A percentile compares a stretch with the other conserved stretches of the same genome.
These are phyloP conservation scores for Syrrhaptes paradoxus DNA, from an alignment of 2,113 vertebrate genomes.

Conservation along the genomic window DNA sequence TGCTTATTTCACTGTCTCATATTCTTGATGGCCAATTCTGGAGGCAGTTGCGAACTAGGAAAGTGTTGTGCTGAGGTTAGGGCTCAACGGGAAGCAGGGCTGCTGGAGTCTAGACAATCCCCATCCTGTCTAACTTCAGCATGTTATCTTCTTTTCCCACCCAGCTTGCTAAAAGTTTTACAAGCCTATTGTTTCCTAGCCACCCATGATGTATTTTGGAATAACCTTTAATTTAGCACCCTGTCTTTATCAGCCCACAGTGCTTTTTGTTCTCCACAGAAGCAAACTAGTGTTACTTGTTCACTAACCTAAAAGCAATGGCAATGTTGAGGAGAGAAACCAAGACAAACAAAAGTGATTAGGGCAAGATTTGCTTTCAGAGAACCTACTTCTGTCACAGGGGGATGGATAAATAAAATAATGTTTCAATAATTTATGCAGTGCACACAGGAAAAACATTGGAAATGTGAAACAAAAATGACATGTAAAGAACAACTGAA, in stretches of 20 bases:
- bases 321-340: slow-evolving; percentile 57
- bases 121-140: neutral
- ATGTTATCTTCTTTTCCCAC: neutral
- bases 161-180: neutral
- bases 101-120: neutral
- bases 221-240: slow-evolving; percentile 52
- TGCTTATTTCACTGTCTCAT: slow-evolving; percentile 8
- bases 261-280: slow-evolving; percentile 43
- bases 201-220: neutral
- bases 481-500: slow-evolving; percentile 45
- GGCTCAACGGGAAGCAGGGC: neutral
- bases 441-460: slow-evolving; percentile 9
- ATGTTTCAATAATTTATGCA: slow-evolving; percentile 77
- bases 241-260: slow-evolving; percentile 41
- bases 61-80: neutral
- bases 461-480: slow-evolving; percentile 53
- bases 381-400: slow-evolving; percentile 73
- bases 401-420: slow-evolving; percentile 73
- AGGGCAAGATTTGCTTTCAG: slow-evolving; percentile 70
- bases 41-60: neutral
- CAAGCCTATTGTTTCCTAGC: slow-evolving; percentile 18
- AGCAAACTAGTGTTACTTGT: slow-evolving; percentile 4
- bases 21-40: neutral
- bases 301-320: slow-evolving; percentile 33
- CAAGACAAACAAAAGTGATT: slow-evolving; percentile 71